phyloP scores from a whole-genome alignment of 2,113 vertebrate species.

The Orientallactaga bullata region DNA sequence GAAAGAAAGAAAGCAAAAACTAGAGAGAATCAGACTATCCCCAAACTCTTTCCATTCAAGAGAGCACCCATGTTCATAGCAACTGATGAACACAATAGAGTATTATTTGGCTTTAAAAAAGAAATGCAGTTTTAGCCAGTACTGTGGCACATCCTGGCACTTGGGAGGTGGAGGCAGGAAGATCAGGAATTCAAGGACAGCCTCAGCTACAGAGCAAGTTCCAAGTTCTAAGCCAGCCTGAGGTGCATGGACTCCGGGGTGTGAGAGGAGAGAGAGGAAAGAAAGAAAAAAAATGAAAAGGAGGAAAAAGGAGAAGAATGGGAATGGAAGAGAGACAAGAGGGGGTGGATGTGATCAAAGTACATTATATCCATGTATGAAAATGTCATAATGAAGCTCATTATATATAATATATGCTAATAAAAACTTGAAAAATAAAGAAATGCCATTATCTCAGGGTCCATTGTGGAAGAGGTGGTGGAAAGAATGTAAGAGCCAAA shows the following conservation, averaged over 20 bases:
- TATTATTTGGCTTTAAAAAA: not conserved
- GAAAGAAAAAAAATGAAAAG: not conserved
- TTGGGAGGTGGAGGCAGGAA: not conserved
- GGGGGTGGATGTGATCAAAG: too few relatives aligned
- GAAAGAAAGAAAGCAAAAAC: not conserved
- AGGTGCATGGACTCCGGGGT: not conserved
- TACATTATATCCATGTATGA: too few relatives aligned
- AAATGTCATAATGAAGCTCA: too few relatives aligned
- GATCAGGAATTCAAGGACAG: too few relatives aligned
- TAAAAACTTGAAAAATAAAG: not conserved
- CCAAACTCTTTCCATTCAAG: not conserved
- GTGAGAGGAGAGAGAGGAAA: too few relatives aligned
- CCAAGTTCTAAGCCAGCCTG: not conserved
- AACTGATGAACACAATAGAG: not conserved
- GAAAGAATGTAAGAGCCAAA: too few relatives aligned
- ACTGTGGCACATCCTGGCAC: not conserved
- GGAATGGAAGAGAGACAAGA: too few relatives aligned
- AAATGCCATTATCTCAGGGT: too few relatives aligned
- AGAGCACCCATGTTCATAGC: not conserved
- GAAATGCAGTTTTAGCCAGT: not conserved
- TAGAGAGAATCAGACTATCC: not conserved
- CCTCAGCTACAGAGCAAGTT: not conserved
- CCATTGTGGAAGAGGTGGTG: too few relatives aligned
- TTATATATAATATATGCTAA: too few relatives aligned
- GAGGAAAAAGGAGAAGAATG: too few relatives aligned